Conservation (phyloP, 2,888 invertebrate species). For the Elysia crispata region DNA sequence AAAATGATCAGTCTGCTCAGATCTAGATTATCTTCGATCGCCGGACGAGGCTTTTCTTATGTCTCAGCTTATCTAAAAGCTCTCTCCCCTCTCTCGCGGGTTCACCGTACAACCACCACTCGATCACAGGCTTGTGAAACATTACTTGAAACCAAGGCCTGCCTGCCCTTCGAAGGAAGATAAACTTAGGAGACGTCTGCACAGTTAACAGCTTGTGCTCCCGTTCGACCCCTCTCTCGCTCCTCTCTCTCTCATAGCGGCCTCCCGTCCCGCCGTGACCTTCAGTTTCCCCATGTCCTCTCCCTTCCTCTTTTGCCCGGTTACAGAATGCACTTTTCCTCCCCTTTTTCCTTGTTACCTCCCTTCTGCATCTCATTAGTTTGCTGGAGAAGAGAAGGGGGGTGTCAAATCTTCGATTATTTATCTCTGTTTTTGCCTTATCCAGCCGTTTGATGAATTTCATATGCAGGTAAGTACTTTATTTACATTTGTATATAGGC, state of each 20-base stretch:
- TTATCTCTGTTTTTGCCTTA: slow-evolving; percentile 3
- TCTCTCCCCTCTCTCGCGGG: no score
- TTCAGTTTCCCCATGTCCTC: neutral
- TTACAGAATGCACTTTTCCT: slow-evolving; percentile 20
- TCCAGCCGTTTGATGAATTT: slow-evolving; percentile 35
- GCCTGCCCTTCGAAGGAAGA: no score
- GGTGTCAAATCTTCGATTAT: neutral
- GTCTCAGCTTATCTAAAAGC: no score
- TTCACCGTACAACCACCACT: no score
- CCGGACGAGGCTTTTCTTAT: no score
- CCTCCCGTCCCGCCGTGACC: slow-evolving; percentile 15
- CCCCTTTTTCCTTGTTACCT: slow-evolving; percentile 39
- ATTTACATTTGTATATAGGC: neutral
- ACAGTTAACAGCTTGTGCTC: neutral
- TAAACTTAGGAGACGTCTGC: no score
- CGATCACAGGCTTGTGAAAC: no score
- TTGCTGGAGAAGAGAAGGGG: slow-evolving; percentile 26
- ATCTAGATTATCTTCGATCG: no score
- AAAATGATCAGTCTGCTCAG: no score
- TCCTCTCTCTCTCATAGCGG: slow-evolving; percentile 21
- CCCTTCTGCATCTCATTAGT: slow-evolving; percentile 42
- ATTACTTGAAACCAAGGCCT: no score
- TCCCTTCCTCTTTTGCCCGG: slow-evolving; percentile 10
- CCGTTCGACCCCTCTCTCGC: slow-evolving; percentile 14
- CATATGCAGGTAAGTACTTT: slow-evolving; percentile 32